phyloP scores from a whole-genome alignment of 2,888 invertebrate species.

The Sabatieria punctata region DNA sequence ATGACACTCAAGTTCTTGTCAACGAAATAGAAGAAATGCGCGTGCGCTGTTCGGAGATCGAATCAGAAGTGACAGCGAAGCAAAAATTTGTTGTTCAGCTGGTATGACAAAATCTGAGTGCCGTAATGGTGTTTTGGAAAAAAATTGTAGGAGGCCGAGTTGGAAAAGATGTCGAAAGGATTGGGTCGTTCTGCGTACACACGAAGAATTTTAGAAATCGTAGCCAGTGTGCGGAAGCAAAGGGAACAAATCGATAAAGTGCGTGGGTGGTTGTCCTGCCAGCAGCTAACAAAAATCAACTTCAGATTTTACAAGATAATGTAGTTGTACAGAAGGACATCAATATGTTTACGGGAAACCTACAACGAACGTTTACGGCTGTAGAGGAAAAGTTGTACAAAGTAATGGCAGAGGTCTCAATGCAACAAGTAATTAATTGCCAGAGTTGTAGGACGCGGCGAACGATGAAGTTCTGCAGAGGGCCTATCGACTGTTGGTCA shows the following conservation, averaged over 20 bases:
- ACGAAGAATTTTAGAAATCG: constrained; percentile 77
- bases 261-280: no score
- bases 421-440: background rate
- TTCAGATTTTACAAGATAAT: constrained; percentile 57
- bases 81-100: no score
- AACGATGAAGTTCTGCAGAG: constrained; percentile 67
- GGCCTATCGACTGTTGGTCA: constrained; percentile 73
- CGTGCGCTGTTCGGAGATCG: no score
- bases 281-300: no score
- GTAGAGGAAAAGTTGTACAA: constrained; percentile 79
- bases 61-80: background rate
- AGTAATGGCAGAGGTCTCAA: constrained; percentile 37
- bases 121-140: background rate
- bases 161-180: background rate
- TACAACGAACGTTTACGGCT: constrained; percentile 77
- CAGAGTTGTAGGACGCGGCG: constrained; percentile 57
- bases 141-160: constrained; percentile 4
- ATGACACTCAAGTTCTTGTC: no score
- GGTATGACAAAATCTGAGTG: background rate
- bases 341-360: constrained; percentile 65
- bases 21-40: no score
- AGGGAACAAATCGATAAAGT: constrained; percentile 74
- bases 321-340: constrained; percentile 78
- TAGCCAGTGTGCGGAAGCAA: constrained; percentile 83
- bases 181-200: constrained; percentile 62